Evolutionary conservation across 35 echinoderm and acorn worm genomes (phyloP), one percentile per base, ranked within the genome.

Genomic region (Heliocidaris tuberculata): DNA sequence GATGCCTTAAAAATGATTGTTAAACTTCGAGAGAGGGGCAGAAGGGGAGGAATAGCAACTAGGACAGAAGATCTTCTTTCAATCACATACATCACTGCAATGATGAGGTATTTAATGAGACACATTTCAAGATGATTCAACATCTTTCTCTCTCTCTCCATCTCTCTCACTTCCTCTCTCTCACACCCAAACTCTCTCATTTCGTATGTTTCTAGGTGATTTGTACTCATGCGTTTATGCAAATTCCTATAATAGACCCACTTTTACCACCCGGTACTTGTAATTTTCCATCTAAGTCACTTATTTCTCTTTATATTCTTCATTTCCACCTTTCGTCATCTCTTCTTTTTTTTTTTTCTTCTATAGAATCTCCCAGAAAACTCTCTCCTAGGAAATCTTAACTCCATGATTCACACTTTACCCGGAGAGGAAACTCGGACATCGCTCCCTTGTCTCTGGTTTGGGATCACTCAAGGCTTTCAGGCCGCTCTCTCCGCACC

Each of bases 1-100:
- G 87, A 27, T 89, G 87, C 47, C 31, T n/a, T 89, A 89, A 47
- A 89, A 89, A 89, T 89, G 31, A 89, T 89, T 48, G 87, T 78
- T 27, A 78, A 78, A 78, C 65, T 78, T 78, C 21, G 15, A 17
- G 27, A 78, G 65, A 78, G 65, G 65, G 65, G 65, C 65, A 27
- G 65, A 78, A 78, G 65, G 65, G 65, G 65, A 78, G 65, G 65
- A 78, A 78, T 78, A 78, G 19, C 65, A 78, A 78, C 21, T 78
- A 78, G 65, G 65, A 78, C 65, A 78, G 17, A 78, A 78, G n/a
- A 78, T 78, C 65, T 27, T 21, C 65, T 78, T 78, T 78, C 65
- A 78, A 78, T 78, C 65, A 78, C 65, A 78, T 78, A 78, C 65
- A 78, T 17, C 65, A 78, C 65, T 78, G 27, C 2, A 78, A 78